Conservation (phyloP, 2,797 vertebrate species). For the Oceanodroma leucorhoa region DNA sequence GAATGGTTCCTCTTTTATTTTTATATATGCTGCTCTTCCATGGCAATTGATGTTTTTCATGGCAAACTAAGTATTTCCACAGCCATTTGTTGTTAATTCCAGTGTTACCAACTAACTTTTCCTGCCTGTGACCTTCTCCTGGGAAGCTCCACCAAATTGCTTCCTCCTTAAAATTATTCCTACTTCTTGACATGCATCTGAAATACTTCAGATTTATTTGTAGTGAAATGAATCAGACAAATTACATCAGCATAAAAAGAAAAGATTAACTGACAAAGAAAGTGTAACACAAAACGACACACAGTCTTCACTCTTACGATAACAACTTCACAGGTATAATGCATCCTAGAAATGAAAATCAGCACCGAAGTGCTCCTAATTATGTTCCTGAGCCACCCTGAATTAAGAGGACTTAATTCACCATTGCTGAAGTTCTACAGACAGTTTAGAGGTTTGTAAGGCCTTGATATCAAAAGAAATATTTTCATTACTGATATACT, state of each 20-base stretch:
- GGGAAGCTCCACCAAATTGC: neutral
- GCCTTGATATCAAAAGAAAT: neutral
- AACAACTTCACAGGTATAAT: neutral
- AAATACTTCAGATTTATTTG: conserved; percentile 29
- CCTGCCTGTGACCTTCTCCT: neutral
- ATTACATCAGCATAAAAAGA: conserved; percentile 32
- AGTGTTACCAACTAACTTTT: neutral
- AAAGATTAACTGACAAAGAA: conserved; percentile 34
- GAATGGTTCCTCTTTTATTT: neutral
- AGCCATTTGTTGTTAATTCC: neutral
- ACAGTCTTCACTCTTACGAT: neutral
- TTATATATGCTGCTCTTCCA: neutral
- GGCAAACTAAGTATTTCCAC: neutral
- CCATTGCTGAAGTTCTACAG: neutral
- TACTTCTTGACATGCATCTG: neutral
- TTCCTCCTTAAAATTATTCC: neutral
- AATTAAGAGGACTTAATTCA: neutral
- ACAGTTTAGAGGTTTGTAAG: neutral
- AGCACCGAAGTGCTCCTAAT: neutral
- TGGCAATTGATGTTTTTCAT: neutral
- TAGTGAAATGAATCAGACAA: neutral
- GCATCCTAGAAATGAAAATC: neutral
- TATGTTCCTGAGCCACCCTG: neutral
- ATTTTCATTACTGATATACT: neutral
- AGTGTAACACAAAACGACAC: neutral